Percentiles rank a stretch among this genome's conserved stretches.
Evolutionary conservation across 2,113 vertebrate species (phyloP).

Genomic region (Carollia perspicillata): DNA sequence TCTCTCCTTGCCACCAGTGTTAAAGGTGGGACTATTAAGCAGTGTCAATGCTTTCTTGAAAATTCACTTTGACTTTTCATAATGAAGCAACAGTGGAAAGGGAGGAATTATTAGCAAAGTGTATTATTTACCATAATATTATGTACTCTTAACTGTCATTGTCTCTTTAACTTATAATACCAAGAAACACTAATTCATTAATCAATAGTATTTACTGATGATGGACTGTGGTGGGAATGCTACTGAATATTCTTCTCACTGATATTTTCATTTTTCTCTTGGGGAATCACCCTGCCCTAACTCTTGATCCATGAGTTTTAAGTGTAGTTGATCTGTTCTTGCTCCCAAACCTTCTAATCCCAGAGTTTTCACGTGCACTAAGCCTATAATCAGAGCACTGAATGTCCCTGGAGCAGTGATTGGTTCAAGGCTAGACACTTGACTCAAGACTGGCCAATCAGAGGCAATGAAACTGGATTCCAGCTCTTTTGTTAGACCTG

Average conservation of each 20-base stretch:
- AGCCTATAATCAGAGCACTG: background rate
- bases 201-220: background rate
- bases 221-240: background rate
- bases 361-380: background rate
- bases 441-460: background rate
- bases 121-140: background rate
- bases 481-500: background rate
- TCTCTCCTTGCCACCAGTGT: background rate
- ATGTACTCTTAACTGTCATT: background rate
- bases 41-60: background rate
- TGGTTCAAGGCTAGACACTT: background rate
- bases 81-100: background rate
- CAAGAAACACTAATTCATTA: background rate
- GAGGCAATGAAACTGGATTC: background rate
- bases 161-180: background rate
- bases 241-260: background rate
- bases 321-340: background rate
- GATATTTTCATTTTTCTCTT: background rate
- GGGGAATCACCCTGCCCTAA: background rate
- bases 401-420: background rate
- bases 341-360: accelerated
- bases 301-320: background rate
- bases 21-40: background rate
- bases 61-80: background rate
- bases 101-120: background rate